Conservation (phyloP, 2,113 vertebrate species). For the Catharus bicknelli region DNA sequence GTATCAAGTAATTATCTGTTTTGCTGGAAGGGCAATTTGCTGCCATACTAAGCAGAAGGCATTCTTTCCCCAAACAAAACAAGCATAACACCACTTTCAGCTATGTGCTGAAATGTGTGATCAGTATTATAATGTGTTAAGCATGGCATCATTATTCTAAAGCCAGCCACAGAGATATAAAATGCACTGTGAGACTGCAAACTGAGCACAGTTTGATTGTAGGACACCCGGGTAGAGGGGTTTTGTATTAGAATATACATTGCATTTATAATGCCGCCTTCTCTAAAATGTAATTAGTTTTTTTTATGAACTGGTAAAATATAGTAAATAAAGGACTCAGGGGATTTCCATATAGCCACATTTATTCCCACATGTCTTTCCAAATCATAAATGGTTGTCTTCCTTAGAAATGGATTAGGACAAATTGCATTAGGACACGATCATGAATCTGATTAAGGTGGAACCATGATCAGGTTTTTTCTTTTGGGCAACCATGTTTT, state of each 20-base stretch:
- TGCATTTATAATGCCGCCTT: constrained; percentile 41
- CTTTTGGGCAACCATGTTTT: constrained; percentile 88
- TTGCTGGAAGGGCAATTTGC: constrained; percentile 42
- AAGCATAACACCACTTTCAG: constrained; percentile 38
- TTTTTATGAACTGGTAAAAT: constrained; percentile 92
- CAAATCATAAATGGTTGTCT: constrained; percentile 97
- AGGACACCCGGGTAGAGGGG: background rate
- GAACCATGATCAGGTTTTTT: constrained; percentile 85
- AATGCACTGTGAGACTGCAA: constrained; percentile 7
- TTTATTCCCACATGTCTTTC: constrained; percentile 90
- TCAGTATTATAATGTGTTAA: constrained; percentile 30
- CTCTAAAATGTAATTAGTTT: constrained; percentile 88
- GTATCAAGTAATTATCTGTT: background rate
- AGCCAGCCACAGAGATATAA: constrained; percentile 18
- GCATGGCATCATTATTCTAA: constrained; percentile 37
- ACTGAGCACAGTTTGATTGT: constrained; percentile 14
- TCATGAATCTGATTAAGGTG: constrained; percentile 96
- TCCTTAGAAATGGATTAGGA: constrained; percentile 94
- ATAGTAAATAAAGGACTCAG: constrained; percentile 88
- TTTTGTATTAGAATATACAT: constrained; percentile 59
- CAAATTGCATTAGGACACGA: constrained; percentile 97
- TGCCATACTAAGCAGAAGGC: constrained; percentile 22
- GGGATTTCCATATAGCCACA: constrained; percentile 88
- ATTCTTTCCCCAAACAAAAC: constrained; percentile 27
- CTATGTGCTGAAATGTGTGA: constrained; percentile 19